A percentile compares a stretch with the other conserved stretches of the same genome.
phyloP scores from a whole-genome alignment of 2,113 vertebrate genomes.

The Paralichthys olivaceus region DNA sequence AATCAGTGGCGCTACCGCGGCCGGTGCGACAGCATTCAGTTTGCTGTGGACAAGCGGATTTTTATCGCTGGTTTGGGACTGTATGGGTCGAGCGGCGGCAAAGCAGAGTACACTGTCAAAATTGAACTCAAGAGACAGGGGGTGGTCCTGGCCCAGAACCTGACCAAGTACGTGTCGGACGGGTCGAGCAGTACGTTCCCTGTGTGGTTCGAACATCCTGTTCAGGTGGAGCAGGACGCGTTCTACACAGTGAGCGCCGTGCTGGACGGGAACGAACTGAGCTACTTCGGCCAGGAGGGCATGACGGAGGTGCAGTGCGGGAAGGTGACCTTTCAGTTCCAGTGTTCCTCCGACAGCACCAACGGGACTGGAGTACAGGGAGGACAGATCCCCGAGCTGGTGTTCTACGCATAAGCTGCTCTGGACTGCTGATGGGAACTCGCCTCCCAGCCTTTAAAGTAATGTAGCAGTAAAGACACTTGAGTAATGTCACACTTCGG shows the following conservation, averaged over 20 bases:
- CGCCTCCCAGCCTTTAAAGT: slow-evolving; percentile 53
- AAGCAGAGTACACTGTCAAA: slow-evolving; percentile 91
- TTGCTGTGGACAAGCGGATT: slow-evolving; percentile 93
- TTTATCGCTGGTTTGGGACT: slow-evolving; percentile 94
- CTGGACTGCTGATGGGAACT: not conserved
- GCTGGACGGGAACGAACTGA: slow-evolving; percentile 94
- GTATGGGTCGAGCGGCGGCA: slow-evolving; percentile 94
- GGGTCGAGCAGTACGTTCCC: slow-evolving; percentile 94
- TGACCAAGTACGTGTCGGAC: slow-evolving; percentile 91
- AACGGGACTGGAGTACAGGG: slow-evolving; percentile 99
- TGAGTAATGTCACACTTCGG: slow-evolving; percentile 66
- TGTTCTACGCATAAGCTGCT: slow-evolving; percentile 91
- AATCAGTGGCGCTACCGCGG: slow-evolving; percentile 99
- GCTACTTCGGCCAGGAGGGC: slow-evolving; percentile 98
- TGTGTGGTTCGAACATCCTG: slow-evolving; percentile 96
- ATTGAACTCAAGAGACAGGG: slow-evolving; percentile 96
- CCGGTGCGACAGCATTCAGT: slow-evolving; percentile 98
- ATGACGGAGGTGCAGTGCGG: slow-evolving; percentile 98
- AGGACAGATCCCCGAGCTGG: slow-evolving; percentile 97
- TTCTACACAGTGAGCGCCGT: slow-evolving; percentile 97
- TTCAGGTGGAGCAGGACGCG: slow-evolving; percentile 94
- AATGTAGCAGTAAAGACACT: slow-evolving; percentile 80
- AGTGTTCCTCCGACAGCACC: slow-evolving; percentile 98
- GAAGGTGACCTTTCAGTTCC: slow-evolving; percentile 97
- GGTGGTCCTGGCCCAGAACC: slow-evolving; percentile 87